Base-by-base conservation (phyloP, 2,888 invertebrate species). In the Crematogaster levior region DNA sequence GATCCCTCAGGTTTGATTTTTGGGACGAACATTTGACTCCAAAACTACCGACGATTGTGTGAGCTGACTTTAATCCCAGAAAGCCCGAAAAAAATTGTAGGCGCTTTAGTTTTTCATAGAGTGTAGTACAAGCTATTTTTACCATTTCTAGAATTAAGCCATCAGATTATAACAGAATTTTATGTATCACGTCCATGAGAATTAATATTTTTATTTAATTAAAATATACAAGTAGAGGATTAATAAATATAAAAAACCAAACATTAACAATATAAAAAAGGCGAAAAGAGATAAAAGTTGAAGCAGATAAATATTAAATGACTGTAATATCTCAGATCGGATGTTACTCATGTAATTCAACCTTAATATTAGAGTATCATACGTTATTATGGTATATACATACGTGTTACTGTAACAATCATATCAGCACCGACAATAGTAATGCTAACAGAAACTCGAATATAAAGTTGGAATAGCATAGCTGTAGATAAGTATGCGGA, bases 1-100 rank as follows among this genome's bases (percentile, higher is more conserved):
- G 81, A 77, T 82, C 37, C 27, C 58, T 75, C 48, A 56, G 34
- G 56, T 79, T 79, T 79, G 70, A 79, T 79, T 70, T 79, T 79
- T 18, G 34, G 56, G 43, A 43, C 56, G 24, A 46, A 70, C 77
- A 51, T 77, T 53, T 53, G 18, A 40, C 30, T 56, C n/a, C 65
- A 30, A 66, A 68, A 43, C 70, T 27, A 30, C 30, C 18, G 30
- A 10, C 65, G 65, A 40, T 68, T 77, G 70, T 43, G 43, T 24
- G 53, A 77, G 43, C 53, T n/a, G 77, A 77, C 30, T 77, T 56
- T 77, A 68, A 56, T 77, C 68, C 68, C 21, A 66, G 43, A 68
- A 53, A 77, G 27, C 56, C 15, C 12, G 21, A 40, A 34, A 77
- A 74, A 66, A 73, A 60, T 61, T 66, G 27, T 48, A 56, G 21